Evolutionary conservation across 2,113 vertebrate genomes (phyloP).

Genomic region (Jacana jacana): DNA sequence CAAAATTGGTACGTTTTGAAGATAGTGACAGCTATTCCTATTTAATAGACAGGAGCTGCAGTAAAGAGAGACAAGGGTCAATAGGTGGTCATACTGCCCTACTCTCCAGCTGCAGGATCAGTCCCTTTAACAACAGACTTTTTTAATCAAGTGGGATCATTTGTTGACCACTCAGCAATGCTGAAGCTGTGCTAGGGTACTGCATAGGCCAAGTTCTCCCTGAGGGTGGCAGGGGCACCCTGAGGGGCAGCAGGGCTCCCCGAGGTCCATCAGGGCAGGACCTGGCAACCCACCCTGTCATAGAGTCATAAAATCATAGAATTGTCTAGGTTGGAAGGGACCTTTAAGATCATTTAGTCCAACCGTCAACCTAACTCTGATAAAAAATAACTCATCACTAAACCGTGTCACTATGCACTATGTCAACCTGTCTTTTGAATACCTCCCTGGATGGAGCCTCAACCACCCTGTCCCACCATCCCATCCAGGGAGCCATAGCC

Average conservation of each 20-base stretch:
- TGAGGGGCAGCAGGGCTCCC: no score
- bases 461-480: no score
- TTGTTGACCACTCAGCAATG: not conserved
- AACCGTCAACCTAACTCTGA: no score
- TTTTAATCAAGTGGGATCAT: rapidly evolving
- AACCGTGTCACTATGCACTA: no score
- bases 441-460: no score
- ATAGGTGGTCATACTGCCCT: not conserved
- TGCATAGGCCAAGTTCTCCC: no score
- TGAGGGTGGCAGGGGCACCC: rapidly evolving
- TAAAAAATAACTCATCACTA: no score
- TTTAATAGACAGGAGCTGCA: not conserved
- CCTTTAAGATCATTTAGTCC: no score
- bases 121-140: not conserved
- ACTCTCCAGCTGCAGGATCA: not conserved
- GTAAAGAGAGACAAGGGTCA: not conserved
- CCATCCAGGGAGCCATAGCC: not conserved
- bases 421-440: no score
- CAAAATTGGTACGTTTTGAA: not conserved
- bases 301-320: no score
- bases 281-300: not conserved
- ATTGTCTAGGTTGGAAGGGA: no score
- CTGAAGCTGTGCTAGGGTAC: not conserved
- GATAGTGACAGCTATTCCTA: not conserved
- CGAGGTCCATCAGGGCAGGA: not conserved